phyloP scores from a whole-genome alignment of 92 coral and sea anemone genomes.

The Heliopora coerulea region DNA sequence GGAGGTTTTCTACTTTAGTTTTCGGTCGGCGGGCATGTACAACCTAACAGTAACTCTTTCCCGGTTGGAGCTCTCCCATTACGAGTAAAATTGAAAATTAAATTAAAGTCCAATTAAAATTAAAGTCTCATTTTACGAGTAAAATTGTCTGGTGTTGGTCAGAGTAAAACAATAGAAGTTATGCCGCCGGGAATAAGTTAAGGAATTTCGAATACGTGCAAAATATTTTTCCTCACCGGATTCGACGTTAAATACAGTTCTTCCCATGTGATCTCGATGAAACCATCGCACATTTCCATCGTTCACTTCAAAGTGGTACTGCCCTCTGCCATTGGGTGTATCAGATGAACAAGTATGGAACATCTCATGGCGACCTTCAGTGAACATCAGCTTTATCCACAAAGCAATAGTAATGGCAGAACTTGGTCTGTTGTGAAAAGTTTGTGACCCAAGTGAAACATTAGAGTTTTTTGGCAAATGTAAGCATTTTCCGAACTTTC shows the following conservation, averaged over 20 bases:
- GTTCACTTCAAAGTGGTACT: constrained; percentile 70
- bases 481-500: constrained; percentile 82
- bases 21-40: no score
- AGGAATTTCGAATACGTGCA: no score
- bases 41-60: no score
- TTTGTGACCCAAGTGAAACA: constrained; percentile 75
- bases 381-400: constrained; percentile 78
- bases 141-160: no score
- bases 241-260: constrained; percentile 57
- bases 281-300: constrained; percentile 79
- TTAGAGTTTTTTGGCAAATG: constrained; percentile 69
- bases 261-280: constrained; percentile 58
- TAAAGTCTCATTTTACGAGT: no score
- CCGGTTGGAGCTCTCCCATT: no score
- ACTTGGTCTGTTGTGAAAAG: constrained; percentile 84
- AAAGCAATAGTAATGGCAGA: constrained; percentile 81
- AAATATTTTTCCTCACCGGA: no score
- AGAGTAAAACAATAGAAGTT: no score
- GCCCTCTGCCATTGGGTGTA: constrained; percentile 63
- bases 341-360: constrained; percentile 87
- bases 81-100: no score
- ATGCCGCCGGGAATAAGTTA: no score
- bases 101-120: no score
- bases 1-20: no score
- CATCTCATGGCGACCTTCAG: constrained; percentile 67